A percentile compares a stretch with the other conserved stretches of the same genome.
Evolutionary conservation across 2,113 vertebrate species (phyloP).

Genomic region (Fukomys damarensis): DNA sequence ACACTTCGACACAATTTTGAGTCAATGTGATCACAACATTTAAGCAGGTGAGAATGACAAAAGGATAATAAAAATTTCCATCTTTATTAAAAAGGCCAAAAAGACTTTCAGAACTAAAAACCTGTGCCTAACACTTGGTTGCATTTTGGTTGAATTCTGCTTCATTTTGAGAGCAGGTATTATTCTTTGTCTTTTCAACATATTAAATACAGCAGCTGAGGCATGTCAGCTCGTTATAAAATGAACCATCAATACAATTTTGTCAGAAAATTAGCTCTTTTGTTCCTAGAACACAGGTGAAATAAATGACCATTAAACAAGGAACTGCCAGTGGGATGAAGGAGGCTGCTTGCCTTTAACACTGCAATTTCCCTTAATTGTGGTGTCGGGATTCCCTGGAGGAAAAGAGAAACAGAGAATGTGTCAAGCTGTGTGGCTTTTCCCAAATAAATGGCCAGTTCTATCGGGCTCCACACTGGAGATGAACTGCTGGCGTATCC

Average conservation of each 20-base stretch:
- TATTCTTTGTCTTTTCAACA: neutral
- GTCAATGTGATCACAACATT: neutral
- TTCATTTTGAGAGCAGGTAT: neutral
- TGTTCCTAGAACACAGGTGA: neutral
- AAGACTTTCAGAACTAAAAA: neutral
- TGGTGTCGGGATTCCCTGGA: neutral
- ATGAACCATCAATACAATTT: neutral
- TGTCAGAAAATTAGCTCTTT: constrained; percentile 55
- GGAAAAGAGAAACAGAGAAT: neutral
- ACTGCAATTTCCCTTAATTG: neutral
- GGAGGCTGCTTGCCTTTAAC: neutral
- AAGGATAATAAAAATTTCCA: neutral
- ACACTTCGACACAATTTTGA: neutral
- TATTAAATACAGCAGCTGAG: neutral
- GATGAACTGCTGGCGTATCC: constrained; percentile 50
- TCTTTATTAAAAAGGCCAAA: neutral
- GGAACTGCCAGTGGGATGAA: neutral
- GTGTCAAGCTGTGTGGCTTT: constrained; percentile 61
- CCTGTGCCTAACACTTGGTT: neutral
- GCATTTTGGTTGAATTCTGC: neutral
- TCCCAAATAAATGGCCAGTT: constrained; percentile 42
- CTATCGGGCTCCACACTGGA: constrained; percentile 29
- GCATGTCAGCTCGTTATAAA: neutral
- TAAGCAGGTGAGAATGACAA: neutral
- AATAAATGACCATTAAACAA: neutral